Evolutionary conservation across 1,140 invertebrate species (phyloP), one percentile per base, ranked within the genome.

Genomic region (Drosophila nigromelanica): DNA sequence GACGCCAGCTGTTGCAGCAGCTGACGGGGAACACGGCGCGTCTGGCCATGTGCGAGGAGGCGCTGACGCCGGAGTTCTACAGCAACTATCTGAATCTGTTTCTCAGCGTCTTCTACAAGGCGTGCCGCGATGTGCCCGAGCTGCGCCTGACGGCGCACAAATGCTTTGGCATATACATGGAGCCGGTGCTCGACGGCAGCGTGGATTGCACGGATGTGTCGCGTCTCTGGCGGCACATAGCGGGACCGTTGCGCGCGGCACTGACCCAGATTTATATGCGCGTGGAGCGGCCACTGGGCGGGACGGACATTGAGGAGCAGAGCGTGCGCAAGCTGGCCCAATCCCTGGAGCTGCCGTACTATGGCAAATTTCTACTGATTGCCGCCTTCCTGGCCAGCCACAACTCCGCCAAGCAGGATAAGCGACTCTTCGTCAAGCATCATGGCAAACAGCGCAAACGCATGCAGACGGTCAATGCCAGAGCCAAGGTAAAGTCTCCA

Each of bases 331-430:
- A 85, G 37, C 33, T 87, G 54, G 90, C 90, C 1, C 93, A 96
- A 66, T 95, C 94, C 63, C 94, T 97, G 52, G 97, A 98, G 90
- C 92, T 98, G 5, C 97, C 97, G 0, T 97, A 95, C 86, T 98
- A 97, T 92, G 96, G 96, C 0, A 98, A 98, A 91, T 98, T 95
- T 91, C 93, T 98, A 37, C 92, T 98, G 4, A 96, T 98, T 27
- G 96, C 97, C 21, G 95, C 97, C 6, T 98, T 97, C 91, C 92
- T 98, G 61, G 97, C 97, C 0, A 98, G 97, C 21, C 97, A 98
- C 80, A 98, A 98, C 92, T 96, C 97, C 0, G 93, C 95, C 0
- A 97, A 96, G 81, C 95, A 96, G 77, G 97, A 98, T 91, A 96
- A 96, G 87, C 93, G 95, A 58, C 91, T 97, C 4, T 98, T 97